A percentile compares a stretch with the other conserved stretches of the same genome.
These are phyloP conservation scores for Lagria hirta DNA, from an alignment of 2,888 invertebrate genomes.

Conservation along the genomic window DNA sequence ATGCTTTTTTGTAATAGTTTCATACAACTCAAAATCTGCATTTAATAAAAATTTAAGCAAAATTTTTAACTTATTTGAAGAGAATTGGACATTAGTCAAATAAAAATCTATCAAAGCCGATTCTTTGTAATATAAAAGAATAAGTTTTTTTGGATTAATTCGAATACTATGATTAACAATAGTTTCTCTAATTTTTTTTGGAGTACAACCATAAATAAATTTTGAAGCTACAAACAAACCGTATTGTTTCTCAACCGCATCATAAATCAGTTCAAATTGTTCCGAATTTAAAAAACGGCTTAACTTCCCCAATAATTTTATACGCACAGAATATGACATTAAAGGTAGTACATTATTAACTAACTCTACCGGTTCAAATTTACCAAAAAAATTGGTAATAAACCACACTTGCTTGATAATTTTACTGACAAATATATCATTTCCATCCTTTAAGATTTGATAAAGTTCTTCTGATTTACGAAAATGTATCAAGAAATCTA, in stretches of 20 bases:
- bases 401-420: not conserved
- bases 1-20: no score
- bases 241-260: not conserved
- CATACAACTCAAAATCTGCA: no score
- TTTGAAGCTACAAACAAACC: not conserved
- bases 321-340: not conserved
- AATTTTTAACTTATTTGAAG: no score
- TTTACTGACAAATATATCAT: constrained; percentile 1
- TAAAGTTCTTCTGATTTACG: not conserved
- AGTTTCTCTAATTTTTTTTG: no score
- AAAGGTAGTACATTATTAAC: not conserved
- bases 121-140: no score
- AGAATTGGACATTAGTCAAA: no score
- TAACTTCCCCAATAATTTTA: not conserved
- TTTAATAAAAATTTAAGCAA: no score
- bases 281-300: no score
- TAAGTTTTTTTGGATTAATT: no score
- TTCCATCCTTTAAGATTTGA: not conserved
- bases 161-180: no score
- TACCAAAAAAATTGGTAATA: not conserved
- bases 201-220: not conserved
- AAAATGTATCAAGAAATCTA: not conserved
- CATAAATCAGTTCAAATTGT: constrained; percentile 1
- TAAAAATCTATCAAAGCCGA: no score
- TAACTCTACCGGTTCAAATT: not conserved